A percentile compares a stretch with the other conserved stretches of the same genome.
phyloP scores from a whole-genome alignment of 1,140 invertebrate genomes.

The Fragariocoptes setiger region DNA sequence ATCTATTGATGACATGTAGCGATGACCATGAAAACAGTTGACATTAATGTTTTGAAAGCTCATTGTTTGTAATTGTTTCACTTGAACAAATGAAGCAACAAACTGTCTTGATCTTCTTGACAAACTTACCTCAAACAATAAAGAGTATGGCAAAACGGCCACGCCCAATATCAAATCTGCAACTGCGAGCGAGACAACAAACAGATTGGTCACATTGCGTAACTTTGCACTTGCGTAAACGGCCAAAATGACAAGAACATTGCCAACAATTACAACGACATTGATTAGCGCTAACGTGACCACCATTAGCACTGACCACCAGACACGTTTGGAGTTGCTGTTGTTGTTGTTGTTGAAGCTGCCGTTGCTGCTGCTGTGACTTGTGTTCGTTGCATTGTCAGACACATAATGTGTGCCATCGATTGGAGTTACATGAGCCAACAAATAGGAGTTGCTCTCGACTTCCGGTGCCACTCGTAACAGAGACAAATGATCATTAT shows the following conservation, averaged over 20 bases:
- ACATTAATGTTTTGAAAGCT: too few relatives aligned
- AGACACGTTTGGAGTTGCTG: background rate
- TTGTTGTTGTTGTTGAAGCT: background rate
- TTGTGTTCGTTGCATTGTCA: too few relatives aligned
- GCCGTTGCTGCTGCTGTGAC: background rate
- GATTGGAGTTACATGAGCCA: too few relatives aligned
- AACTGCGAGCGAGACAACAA: conserved; percentile 68
- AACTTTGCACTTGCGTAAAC: conserved; percentile 57
- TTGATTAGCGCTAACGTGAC: conserved; percentile 44
- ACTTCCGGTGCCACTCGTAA: too few relatives aligned
- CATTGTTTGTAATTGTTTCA: too few relatives aligned
- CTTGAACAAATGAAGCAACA: too few relatives aligned
- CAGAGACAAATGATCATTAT: too few relatives aligned
- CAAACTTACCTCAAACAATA: conserved; percentile 52
- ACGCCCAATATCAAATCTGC: conserved; percentile 66
- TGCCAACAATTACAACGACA: conserved; percentile 47
- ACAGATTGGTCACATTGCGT: conserved; percentile 67
- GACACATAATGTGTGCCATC: too few relatives aligned
- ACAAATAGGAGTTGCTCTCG: too few relatives aligned
- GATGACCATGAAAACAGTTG: too few relatives aligned
- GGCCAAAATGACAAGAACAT: conserved; percentile 61
- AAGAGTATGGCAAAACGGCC: conserved; percentile 59
- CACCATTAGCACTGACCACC: conserved; percentile 27
- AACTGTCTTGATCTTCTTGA: too few relatives aligned
- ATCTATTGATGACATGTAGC: too few relatives aligned